These are phyloP conservation scores for Hydrolagus colliei DNA, from an alignment of 2,797 vertebrate species.

Conservation along the genomic window DNA sequence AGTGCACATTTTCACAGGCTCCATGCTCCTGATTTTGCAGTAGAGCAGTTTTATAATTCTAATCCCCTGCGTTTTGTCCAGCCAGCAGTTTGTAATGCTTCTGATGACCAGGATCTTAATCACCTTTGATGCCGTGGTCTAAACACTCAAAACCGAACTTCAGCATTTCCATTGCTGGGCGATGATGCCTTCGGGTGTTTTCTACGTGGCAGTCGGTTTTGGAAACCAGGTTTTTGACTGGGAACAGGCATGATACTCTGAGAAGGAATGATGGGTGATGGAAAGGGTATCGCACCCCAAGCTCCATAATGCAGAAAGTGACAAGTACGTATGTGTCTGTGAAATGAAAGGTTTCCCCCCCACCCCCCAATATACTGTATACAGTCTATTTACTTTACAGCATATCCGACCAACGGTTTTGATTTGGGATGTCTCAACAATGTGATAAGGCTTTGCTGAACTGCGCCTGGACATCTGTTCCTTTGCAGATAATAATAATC, in stretches of 20 bases:
- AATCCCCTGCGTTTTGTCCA: background rate
- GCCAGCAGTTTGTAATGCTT: constrained; percentile 10
- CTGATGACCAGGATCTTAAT: background rate
- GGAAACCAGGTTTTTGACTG: background rate
- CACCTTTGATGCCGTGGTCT: background rate
- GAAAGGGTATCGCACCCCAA: background rate
- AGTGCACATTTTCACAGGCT: background rate
- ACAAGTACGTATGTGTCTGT: background rate
- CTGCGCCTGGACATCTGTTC: too few relatives aligned
- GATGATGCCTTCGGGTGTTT: background rate
- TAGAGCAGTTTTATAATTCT: background rate
- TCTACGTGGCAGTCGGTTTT: background rate
- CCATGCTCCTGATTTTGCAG: background rate
- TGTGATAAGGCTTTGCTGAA: too few relatives aligned
- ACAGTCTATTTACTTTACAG: background rate
- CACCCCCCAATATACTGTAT: too few relatives aligned
- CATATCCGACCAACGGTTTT: too few relatives aligned
- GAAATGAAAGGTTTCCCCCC: background rate
- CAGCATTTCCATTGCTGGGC: background rate
- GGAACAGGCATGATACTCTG: background rate
- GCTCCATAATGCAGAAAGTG: background rate
- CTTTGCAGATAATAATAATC: too few relatives aligned
- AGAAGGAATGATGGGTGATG: background rate
- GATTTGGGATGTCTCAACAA: background rate
- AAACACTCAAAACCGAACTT: background rate